Evolutionary conservation across 2,888 invertebrate genomes (phyloP), one percentile per base, ranked within the genome.

Genomic region (Troides helena): DNA sequence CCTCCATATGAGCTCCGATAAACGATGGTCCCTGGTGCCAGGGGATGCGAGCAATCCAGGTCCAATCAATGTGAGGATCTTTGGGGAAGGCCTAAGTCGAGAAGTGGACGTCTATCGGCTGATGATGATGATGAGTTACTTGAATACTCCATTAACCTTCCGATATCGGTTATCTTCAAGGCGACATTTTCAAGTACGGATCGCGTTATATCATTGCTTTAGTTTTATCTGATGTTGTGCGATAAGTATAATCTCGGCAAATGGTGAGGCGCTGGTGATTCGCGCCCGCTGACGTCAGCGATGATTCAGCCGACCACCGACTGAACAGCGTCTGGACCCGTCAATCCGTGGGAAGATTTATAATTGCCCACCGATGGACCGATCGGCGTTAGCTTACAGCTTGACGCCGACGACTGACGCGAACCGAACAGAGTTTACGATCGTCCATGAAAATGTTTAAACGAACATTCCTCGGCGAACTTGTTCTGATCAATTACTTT

Each of bases 231-330:
- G 30, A 62, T 63, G 59, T 60, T 53, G 63, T 53, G 21, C 66
- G 62, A 70, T 67, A 60, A 62, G 25, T 18, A 17, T 43, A 39
- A 67, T 70, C 66, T 59, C 36, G 43, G 62, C 57, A 59, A 62
- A 70, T 36, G 62, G 30, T 46, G 36, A 30, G 61, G 4, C 53
- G 57, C 4, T 30, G 69, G 61, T 69, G 65, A 65, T 43, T 7
- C 53, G 23, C 10, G 23, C 18, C n/a, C 62, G 56, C n/a, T 70
- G 70, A 70, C 70, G 66, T 63, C 70, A 63, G 62, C 58, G 62
- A 58, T 69, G 69, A 69, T 21, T 69, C 69, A 69, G 53, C 18
- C 50, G 21, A 39, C 5, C 5, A 23, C 8, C 36, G 58, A 23
- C 46, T 57, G 65, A 58, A 65, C 62, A 60, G 23, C 61, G 65